Evolutionary conservation across 1,140 invertebrate genomes (phyloP), one percentile per base, ranked within the genome.

Genomic region (Lepidurus couesii): DNA sequence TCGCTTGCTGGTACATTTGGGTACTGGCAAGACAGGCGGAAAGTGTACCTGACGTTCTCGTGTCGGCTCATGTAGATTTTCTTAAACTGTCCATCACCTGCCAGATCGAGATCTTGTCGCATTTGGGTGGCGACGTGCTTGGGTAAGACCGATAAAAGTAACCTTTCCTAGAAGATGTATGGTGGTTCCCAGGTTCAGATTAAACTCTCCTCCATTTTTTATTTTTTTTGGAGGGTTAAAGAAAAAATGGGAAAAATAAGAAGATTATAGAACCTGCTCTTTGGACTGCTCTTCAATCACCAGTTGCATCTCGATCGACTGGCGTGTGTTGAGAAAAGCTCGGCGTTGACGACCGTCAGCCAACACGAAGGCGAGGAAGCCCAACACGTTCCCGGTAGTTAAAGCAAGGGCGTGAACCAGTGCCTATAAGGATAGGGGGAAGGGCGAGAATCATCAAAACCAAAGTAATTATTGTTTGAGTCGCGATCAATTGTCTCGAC

Each of bases 51-150:
- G 80, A 98, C 95, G 85, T 98, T 97, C 86, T 98, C 96, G 85
- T 98, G 95, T 21, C 96, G 88, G 79, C 93, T 95, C 95, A 98
- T 97, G 84, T 97, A 98, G 82, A 98, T 97, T 86, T 97, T 97
- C 86, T 97, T 96, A 84, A 98, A 98, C 84, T 97, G 95, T 6
- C 90, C 91, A 79, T 94, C 95, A 78, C 93, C 90, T 5, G 92
- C 92, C 21, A 91, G 90, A 13, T 94, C 95, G 79, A 97, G 86
- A 84, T 98, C 95, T 84, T 96, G 90, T 7, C 95, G 87, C 93
- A 98, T 97, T 85, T 95, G 94, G 24, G 95, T 93, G 0, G 95
- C 96, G 74, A 98, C 94, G 86, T 98, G 95, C 85, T 97, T 93
- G 0, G 96, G 96, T 73, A 98, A 86, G 1, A 98, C 95, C 6